A percentile compares a stretch with the other conserved stretches of the same genome.
Conservation (phyloP, 2,888 invertebrate genomes). For the Dolichopus griseipennis region DNA sequence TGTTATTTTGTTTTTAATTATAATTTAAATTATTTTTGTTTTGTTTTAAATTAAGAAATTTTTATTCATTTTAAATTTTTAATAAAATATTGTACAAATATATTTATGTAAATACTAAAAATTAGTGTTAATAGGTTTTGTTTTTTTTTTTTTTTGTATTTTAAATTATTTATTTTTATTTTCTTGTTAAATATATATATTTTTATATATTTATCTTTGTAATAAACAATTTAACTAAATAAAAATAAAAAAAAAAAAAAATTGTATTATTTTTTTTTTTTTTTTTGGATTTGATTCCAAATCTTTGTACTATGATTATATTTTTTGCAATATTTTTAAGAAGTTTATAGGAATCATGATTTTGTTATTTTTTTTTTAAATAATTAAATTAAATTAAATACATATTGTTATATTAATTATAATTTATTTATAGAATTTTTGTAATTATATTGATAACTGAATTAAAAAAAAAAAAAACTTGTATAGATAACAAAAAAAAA, state of each 20-base stretch:
- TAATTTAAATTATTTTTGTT: not conserved
- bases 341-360: not conserved
- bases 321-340: not conserved
- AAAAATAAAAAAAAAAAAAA: not conserved
- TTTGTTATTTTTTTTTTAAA: not conserved
- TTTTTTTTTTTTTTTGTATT: too few species aligned
- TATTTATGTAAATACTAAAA: conserved; percentile 7
- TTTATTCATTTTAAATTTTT: not conserved
- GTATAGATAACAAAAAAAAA: too few species aligned
- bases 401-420: too few species aligned
- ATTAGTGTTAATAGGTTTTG: not conserved
- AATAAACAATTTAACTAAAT: not conserved
- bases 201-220: not conserved
- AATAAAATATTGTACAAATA: conserved; percentile 12
- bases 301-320: conserved; percentile 4
- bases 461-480: too few species aligned
- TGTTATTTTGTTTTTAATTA: not conserved
- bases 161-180: too few species aligned
- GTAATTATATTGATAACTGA: too few species aligned
- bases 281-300: not conserved
- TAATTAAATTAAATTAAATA: too few species aligned
- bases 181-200: not conserved
- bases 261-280: not conserved
- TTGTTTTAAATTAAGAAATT: not conserved
- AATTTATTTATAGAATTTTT: too few species aligned